A percentile compares a stretch with the other conserved stretches of the same genome.
Conservation (phyloP, 1,140 invertebrate genomes). For the Sinonovacula constricta region DNA sequence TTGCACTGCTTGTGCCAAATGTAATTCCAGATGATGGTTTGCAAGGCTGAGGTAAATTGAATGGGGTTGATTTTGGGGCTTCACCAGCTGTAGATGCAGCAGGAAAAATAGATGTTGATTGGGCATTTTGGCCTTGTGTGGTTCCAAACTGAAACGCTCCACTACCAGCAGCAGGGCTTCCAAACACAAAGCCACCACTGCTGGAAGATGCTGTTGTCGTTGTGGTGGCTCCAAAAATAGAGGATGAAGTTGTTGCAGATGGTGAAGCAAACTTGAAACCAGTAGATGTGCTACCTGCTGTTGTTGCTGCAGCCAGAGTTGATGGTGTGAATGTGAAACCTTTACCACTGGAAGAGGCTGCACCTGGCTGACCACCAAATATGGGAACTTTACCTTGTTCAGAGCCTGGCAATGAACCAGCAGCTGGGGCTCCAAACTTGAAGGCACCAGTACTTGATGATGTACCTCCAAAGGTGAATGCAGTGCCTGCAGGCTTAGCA, state of each 20-base stretch:
- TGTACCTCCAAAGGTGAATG: conserved; percentile 55
- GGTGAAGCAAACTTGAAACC: conserved; percentile 20
- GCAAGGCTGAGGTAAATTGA: neutral
- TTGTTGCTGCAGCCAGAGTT: neutral
- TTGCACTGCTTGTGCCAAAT: too few species aligned
- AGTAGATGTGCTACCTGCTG: too few species aligned
- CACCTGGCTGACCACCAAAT: too few species aligned
- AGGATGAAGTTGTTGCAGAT: neutral
- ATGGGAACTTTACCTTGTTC: too few species aligned
- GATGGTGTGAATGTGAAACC: neutral
- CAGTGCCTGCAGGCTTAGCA: conserved; percentile 31
- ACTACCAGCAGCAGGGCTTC: conserved; percentile 13
- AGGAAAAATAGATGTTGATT: too few species aligned
- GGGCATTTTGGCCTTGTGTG: neutral
- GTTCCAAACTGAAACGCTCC: too few species aligned
- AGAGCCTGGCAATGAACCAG: conserved; percentile 25
- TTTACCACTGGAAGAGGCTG: neutral
- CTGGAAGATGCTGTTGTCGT: conserved; percentile 31
- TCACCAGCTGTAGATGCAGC: too few species aligned
- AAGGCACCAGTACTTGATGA: conserved; percentile 25
- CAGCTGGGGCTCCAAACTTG: conserved; percentile 21
- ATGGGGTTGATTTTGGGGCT: too few species aligned
- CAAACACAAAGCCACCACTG: conserved; percentile 53
- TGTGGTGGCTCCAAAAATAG: conserved; percentile 19
- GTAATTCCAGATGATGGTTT: too few species aligned